Conservation (phyloP, 30 jellyfish, hydroid and myxozoan genomes). For the Calvadosia cruxmelitensis region DNA sequence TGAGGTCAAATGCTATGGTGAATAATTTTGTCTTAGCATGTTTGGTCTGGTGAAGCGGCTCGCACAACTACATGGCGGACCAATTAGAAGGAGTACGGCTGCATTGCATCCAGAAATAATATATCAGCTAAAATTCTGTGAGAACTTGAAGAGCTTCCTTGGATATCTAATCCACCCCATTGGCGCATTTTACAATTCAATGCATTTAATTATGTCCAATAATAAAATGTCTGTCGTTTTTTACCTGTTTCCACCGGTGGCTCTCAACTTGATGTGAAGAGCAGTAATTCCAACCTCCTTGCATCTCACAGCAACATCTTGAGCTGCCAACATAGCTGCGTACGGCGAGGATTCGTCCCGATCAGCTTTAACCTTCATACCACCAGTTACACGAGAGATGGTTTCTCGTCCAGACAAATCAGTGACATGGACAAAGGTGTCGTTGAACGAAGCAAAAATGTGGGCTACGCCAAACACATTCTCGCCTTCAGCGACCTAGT, state of each 20-base stretch:
- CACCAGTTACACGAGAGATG: conserved; percentile 96
- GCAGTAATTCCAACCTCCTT: conserved; percentile 99
- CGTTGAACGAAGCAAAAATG: conserved; percentile 98
- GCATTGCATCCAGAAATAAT: too few species aligned
- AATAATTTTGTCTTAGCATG: too few species aligned
- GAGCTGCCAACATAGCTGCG: conserved; percentile 99
- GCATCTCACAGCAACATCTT: conserved; percentile 99
- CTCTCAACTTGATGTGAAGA: conserved; percentile 93
- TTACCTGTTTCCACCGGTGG: conserved; percentile 98
- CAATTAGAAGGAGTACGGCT: too few species aligned
- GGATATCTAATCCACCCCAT: too few species aligned
- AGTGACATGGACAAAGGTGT: conserved; percentile 97
- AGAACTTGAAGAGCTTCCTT: too few species aligned
- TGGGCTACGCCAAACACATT: conserved; percentile 99
- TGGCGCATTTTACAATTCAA: too few species aligned
- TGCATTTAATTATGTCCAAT: too few species aligned
- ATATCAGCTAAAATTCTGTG: too few species aligned
- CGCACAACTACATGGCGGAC: too few species aligned
- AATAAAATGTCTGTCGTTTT: too few species aligned
- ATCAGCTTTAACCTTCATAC: conserved; percentile 99
- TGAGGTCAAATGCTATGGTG: too few species aligned
- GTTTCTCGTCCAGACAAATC: conserved; percentile 99
- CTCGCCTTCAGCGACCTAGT: conserved; percentile 97
- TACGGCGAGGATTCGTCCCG: conserved; percentile 99
- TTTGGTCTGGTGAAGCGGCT: too few species aligned